Evolutionary conservation across 2,797 vertebrate species (phyloP).

Genomic region (Chiloscyllium punctatum): DNA sequence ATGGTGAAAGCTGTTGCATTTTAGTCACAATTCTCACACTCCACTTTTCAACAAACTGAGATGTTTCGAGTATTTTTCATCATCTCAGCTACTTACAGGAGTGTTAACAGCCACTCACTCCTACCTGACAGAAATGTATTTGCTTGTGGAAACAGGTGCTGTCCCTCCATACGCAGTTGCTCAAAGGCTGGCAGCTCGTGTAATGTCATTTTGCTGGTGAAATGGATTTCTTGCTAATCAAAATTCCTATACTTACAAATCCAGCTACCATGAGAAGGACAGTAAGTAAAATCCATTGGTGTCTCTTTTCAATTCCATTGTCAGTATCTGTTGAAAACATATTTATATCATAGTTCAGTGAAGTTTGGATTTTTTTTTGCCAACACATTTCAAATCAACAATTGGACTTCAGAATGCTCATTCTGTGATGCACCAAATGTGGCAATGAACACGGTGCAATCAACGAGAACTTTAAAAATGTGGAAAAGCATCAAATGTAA

Average conservation of each 20-base stretch:
- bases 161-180: neutral
- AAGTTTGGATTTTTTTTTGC: neutral
- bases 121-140: neutral
- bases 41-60: no score
- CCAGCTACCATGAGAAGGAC: neutral
- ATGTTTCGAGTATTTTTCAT: no score
- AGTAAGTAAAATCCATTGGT: neutral
- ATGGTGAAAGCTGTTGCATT: no score
- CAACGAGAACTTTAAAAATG: neutral
- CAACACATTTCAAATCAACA: neutral
- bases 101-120: no score
- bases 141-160: neutral
- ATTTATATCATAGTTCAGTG: neutral
- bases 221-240: neutral
- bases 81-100: no score
- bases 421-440: neutral
- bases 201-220: neutral
- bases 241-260: neutral
- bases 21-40: no score
- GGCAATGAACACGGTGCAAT: neutral
- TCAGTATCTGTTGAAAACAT: neutral
- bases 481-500: no score
- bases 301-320: neutral
- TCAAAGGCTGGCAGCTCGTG: neutral
- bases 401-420: neutral